Base-by-base conservation (phyloP, 30 jellyfish, hydroid and myxozoan genomes). In the Nemopilema nomurai region DNA sequence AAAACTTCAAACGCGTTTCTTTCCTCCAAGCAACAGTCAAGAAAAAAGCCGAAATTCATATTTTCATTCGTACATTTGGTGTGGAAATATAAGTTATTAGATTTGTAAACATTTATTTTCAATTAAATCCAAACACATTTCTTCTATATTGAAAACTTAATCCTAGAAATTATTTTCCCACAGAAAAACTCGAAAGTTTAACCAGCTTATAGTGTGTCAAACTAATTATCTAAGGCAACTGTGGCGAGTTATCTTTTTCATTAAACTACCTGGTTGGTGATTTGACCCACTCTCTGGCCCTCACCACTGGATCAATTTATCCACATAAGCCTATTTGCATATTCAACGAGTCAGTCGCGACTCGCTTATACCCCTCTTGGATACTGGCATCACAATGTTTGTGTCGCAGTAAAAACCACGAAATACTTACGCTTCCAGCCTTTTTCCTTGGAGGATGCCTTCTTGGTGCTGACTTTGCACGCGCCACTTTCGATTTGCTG, bases 401-500 rank as follows among this genome's bases (percentile, higher is more conserved):
- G 13, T 3, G 13, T 41, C 57, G 6, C 57, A 41, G 13, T 6
- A 41, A 41, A 41, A 3, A 6, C 28, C 41, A 51, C 31, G 16
- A 23, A 67, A 25, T 71, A 90, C 98, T 80, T 67, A 92, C 98
- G 94, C 62, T 87, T 80, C 98, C 98, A 92, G 17, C 85, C 90
- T 1, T 63, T 28, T 74, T 92, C 94, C 19, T 70, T 75, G 80
- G 24, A 22, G 19, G 79, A 21, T 41, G 87, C 30, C 23, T 29
- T 72, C 13, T 41, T 49, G 19, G 32, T 76, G 0, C 31, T 32
- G 4, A 82, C 63, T 31, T 76, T 79, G 65, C 98, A 92, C 19
- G 91, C 84, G n/a, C 96, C 96, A 80, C 98, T 83, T 73, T 86
- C 98, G 41, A 92, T 49, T 82, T 92, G 98, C 52, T 92, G 96